Evolutionary conservation across 2,797 vertebrate species (phyloP).

Genomic region (Sebastiscus albofasciatus): DNA sequence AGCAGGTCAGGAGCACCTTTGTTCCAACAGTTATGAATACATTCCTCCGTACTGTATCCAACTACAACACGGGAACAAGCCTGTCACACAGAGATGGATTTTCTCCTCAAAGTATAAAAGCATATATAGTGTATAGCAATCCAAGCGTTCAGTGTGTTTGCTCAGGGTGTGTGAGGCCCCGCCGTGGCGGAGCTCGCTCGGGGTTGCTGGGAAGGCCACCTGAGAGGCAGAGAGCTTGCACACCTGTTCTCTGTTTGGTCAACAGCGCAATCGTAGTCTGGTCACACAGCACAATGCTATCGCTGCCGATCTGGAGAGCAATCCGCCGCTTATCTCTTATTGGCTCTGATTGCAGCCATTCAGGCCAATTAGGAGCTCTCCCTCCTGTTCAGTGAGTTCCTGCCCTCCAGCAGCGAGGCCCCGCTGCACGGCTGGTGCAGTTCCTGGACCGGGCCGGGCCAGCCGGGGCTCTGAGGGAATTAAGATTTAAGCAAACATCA

Average conservation of each 20-base stretch:
- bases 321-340: slow-evolving; percentile 77
- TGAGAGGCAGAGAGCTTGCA: slow-evolving; percentile 58
- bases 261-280: slow-evolving; percentile 61
- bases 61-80: slow-evolving; percentile 22
- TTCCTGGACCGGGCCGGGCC: slow-evolving; percentile 56
- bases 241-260: slow-evolving; percentile 82
- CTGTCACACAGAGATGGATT: slow-evolving; percentile 51
- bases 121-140: slow-evolving; percentile 62
- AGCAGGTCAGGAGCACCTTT: slow-evolving; percentile 35
- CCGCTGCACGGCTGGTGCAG: slow-evolving; percentile 63
- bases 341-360: slow-evolving; percentile 75
- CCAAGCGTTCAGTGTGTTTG: slow-evolving; percentile 72
- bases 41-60: slow-evolving; percentile 49
- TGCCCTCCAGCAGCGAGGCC: slow-evolving; percentile 39
- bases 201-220: slow-evolving; percentile 62
- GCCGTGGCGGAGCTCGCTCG: background rate
- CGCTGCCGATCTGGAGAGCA: slow-evolving; percentile 63
- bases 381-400: slow-evolving; percentile 53
- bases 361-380: slow-evolving; percentile 69
- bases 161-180: slow-evolving; percentile 65
- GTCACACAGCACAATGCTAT: slow-evolving; percentile 72
- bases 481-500: slow-evolving; percentile 60
- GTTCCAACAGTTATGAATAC: slow-evolving; percentile 50
- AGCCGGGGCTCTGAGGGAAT: slow-evolving; percentile 24
- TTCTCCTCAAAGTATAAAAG: slow-evolving; percentile 51